These are phyloP conservation scores for Formica aserva DNA, from an alignment of 2,888 invertebrate genomes.

Conservation along the genomic window DNA sequence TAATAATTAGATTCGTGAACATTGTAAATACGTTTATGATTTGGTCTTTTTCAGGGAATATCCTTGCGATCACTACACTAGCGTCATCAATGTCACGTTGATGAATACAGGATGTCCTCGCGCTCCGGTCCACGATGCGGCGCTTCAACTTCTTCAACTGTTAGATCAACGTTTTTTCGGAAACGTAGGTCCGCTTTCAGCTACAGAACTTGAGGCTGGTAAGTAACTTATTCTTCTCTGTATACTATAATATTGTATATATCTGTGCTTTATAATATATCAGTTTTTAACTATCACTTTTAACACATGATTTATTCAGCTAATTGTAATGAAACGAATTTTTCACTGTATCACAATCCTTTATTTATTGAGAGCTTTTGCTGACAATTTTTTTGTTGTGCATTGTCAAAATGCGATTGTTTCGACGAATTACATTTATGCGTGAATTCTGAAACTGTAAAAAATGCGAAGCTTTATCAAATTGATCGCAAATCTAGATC, in stretches of 20 bases:
- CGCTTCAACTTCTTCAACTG: slow-evolving; percentile 96
- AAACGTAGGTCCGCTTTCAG: slow-evolving; percentile 90
- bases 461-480: background rate
- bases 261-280: background rate
- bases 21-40: slow-evolving; percentile 33
- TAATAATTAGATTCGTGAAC: background rate
- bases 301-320: slow-evolving; percentile 1
- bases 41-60: slow-evolving; percentile 91
- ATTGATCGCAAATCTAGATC: background rate
- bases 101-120: slow-evolving; percentile 98
- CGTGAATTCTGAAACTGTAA: slow-evolving; percentile 53
- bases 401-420: slow-evolving; percentile 67
- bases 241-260: slow-evolving; percentile 12
- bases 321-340: background rate
- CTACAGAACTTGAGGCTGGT: slow-evolving; percentile 91
- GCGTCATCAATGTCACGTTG: slow-evolving; percentile 98
- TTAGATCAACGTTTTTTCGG: slow-evolving; percentile 98
- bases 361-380: slow-evolving; percentile 62
- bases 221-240: slow-evolving; percentile 77
- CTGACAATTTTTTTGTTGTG: slow-evolving; percentile 86
- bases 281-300: background rate
- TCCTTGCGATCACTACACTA: slow-evolving; percentile 98
- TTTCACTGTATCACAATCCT: slow-evolving; percentile 18
- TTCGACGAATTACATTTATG: slow-evolving; percentile 78
- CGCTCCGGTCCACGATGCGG: slow-evolving; percentile 96